Evolutionary conservation across 2,113 vertebrate species (phyloP).

Genomic region (Pluvianellus socialis): DNA sequence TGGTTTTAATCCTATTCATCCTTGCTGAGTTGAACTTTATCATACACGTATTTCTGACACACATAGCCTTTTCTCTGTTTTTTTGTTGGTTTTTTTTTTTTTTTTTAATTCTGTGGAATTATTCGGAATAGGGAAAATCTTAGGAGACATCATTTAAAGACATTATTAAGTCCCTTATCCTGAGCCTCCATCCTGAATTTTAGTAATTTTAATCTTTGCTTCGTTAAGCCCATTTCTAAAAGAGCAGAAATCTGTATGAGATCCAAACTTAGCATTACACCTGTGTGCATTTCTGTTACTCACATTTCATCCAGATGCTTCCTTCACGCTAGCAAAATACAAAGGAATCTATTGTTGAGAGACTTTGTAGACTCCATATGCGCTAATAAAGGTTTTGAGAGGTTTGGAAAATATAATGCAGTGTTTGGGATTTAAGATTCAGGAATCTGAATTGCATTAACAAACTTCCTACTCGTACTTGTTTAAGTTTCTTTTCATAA

Average conservation of each 20-base stretch:
- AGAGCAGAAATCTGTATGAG: neutral
- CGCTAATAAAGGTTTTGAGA: neutral
- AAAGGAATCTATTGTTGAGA: slow-evolving; percentile 31
- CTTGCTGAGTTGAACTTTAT: neutral
- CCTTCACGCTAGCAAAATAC: slow-evolving; percentile 14
- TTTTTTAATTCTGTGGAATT: neutral
- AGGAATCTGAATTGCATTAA: neutral
- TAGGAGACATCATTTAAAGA: neutral
- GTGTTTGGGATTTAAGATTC: neutral
- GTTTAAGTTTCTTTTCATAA: neutral
- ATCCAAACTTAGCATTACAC: neutral
- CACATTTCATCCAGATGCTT: slow-evolving; percentile 57
- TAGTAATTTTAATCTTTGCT: neutral
- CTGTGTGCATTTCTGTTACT: slow-evolving; percentile 36
- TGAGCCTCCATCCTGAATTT: neutral
- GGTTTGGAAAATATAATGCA: neutral
- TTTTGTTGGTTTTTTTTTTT: neutral
- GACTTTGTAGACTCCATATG: neutral
- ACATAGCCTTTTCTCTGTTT: neutral
- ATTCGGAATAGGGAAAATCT: neutral
- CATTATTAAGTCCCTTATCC: neutral
- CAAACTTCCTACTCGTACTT: slow-evolving; percentile 1
- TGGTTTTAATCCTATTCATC: neutral
- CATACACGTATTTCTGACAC: neutral
- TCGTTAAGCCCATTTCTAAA: neutral